A percentile compares a stretch with the other conserved stretches of the same genome.
Evolutionary conservation across 2,888 invertebrate genomes (phyloP).

Genomic region (Euplagia quadripunctaria): DNA sequence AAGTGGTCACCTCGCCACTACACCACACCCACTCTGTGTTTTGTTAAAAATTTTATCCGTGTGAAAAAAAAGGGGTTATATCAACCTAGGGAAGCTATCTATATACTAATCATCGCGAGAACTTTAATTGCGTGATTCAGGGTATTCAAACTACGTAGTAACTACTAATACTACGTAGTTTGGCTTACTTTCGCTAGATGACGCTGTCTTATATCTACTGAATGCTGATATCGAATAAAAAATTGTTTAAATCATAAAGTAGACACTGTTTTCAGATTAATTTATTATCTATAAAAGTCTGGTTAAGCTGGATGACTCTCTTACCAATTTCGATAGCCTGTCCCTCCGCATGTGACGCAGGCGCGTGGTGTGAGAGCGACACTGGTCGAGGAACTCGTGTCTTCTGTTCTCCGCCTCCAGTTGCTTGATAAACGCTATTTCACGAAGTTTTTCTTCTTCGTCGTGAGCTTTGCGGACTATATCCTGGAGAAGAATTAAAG

Average conservation of each 20-base stretch:
- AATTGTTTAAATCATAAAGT: no score
- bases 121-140: no score
- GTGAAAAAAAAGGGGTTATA: no score
- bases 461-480: constrained; percentile 98
- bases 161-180: no score
- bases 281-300: no score
- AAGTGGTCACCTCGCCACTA: no score
- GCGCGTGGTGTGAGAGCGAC: constrained; percentile 91
- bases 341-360: constrained; percentile 95
- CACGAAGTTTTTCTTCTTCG: constrained; percentile 98
- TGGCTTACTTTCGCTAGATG: no score
- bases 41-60: no score
- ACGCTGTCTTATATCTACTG: not conserved
- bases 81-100: not conserved
- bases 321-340: constrained; percentile 90
- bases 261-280: no score
- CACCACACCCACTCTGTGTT: no score
- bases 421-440: constrained; percentile 99
- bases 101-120: not conserved
- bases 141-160: no score
- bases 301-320: not conserved
- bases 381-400: constrained; percentile 95
- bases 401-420: constrained; percentile 97
- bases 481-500: constrained; percentile 76
- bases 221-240: no score